Conservation (phyloP, 2,797 vertebrate species). For the Ctenosaura bakeri region DNA sequence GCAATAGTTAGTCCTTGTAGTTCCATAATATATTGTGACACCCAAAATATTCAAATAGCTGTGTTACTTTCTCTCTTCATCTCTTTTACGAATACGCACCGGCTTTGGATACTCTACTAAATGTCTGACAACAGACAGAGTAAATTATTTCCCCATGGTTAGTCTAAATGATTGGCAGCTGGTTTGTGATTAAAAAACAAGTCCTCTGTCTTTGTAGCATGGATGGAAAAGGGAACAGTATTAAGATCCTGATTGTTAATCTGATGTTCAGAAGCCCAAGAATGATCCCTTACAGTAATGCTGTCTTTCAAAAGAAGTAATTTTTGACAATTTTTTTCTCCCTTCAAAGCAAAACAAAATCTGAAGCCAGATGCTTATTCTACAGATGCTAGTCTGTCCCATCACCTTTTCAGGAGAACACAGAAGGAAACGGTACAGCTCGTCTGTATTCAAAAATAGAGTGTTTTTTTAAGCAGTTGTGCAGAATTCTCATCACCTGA, state of each 20-base stretch:
- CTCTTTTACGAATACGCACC: neutral
- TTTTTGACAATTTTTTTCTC: no score
- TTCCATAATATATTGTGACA: conserved; percentile 72
- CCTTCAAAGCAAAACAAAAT: neutral
- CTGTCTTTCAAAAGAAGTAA: neutral
- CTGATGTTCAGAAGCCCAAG: neutral
- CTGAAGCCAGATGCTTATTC: neutral
- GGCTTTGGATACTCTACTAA: neutral
- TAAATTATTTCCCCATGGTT: neutral
- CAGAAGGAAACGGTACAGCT: neutral
- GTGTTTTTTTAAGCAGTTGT: no score
- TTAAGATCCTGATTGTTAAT: neutral
- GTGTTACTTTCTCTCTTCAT: neutral
- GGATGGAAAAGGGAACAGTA: neutral
- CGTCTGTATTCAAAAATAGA: neutral
- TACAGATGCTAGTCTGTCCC: no score
- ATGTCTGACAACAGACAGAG: neutral
- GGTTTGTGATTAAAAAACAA: neutral
- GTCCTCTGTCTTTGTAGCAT: neutral
- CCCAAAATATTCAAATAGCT: conserved; percentile 15
- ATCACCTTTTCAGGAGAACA: neutral
- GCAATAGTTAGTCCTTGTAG: conserved; percentile 49
- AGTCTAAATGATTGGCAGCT: neutral
- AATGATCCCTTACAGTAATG: neutral
- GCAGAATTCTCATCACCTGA: neutral